Base-by-base conservation (phyloP, 2,797 vertebrate genomes). In the Benthosema pterotum region DNA sequence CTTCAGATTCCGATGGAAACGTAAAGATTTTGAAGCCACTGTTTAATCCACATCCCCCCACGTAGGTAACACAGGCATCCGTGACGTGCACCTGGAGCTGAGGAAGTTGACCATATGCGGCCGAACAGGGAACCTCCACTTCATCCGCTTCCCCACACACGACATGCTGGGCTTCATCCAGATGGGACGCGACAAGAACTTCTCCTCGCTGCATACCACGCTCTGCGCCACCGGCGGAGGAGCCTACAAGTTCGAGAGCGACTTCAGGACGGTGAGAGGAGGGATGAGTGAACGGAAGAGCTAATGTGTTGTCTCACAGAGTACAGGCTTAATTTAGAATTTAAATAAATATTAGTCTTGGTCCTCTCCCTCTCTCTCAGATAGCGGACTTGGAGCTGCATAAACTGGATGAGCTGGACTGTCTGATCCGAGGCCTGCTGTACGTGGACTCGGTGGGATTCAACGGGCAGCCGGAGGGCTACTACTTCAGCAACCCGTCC, bases 321-420 rank as follows among this genome's bases (percentile, higher is more conserved):
- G n/a, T n/a, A n/a, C n/a, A n/a, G n/a, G n/a, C n/a, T n/a, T n/a
- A n/a, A n/a, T n/a, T n/a, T n/a, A n/a, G n/a, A n/a, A n/a, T n/a
- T n/a, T n/a, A n/a, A n/a, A n/a, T n/a, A n/a, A n/a, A n/a, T n/a
- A n/a, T n/a, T n/a, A n/a, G n/a, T n/a, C n/a, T n/a, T n/a, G n/a
- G n/a, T n/a, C 3, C 1, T 25, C 11, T 65, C 16, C 67, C 42
- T 42, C 14, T 72, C 18, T 42, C 28, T n/a, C 83, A 96, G 94
- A 94, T 96, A 85, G 95, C 93, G 83, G 93, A 93, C 82, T 91
- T 96, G 70, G 93, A 96, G 87, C 88, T 96, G 77, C 94, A 94
- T 91, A 96, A 96, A 91, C 87, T 95, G 80, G 95, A 96, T 81
- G 95, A 96, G 89, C 89, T 96, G 89, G 94, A 96, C 83, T 95